Conservation (phyloP, 2,888 invertebrate species). For the Eilema depressum region DNA sequence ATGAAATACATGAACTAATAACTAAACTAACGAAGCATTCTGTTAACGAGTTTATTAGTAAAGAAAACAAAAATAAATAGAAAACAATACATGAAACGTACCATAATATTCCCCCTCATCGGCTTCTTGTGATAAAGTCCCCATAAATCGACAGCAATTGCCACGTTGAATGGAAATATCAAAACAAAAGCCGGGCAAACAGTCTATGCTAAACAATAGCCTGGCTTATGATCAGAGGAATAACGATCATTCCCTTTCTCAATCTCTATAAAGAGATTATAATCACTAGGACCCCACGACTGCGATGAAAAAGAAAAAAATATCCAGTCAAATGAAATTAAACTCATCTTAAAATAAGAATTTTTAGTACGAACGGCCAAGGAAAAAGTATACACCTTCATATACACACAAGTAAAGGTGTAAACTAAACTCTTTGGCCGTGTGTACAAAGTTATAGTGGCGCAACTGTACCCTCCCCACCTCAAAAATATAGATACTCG, state of each 20-base stretch:
- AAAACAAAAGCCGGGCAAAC: not conserved
- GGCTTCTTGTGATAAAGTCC: not conserved
- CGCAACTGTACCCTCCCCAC: slow-evolving; percentile 2
- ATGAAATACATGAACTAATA: not conserved
- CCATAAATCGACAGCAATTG: not conserved
- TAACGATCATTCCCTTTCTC: not conserved
- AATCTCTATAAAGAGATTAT: not conserved
- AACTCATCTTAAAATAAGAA: not conserved
- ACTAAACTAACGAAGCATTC: no score
- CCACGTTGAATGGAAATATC: not conserved
- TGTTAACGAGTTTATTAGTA: not conserved
- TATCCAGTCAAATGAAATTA: not conserved
- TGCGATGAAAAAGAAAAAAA: not conserved
- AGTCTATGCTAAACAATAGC: not conserved
- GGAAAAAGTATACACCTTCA: no score
- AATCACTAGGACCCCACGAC: not conserved
- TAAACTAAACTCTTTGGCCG: no score
- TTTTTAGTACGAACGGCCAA: not conserved
- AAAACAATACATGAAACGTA: not conserved
- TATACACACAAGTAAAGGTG: no score
- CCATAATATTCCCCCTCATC: not conserved
- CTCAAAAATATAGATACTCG: not conserved
- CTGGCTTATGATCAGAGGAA: not conserved
- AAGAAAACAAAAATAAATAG: not conserved
- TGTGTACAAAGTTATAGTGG: not conserved